Base-by-base conservation (phyloP, 2,113 vertebrate genomes). In the Corythaeola cristata region DNA sequence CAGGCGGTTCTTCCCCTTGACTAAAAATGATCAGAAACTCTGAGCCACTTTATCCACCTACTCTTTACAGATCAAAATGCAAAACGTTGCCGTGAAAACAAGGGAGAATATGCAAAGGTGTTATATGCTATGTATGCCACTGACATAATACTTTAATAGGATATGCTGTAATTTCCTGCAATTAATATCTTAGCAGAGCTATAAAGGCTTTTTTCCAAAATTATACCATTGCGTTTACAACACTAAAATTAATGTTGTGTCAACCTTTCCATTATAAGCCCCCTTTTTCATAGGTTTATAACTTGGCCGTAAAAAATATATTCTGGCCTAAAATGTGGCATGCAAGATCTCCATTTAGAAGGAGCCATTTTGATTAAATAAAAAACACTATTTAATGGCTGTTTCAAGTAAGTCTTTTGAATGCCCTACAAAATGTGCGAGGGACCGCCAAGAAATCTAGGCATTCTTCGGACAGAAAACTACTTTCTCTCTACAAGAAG, bases 141-240 rank as follows among this genome's bases (percentile, higher is more conserved):
- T 98, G 97, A 98, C 97, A 97, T 98, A 98, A 98, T 97, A 97
- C 95, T 98, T 97, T 96, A 97, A 90, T 95, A 97, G 97, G 97
- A 97, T 97, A 98, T 98, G 98, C 82, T 98, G 98, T 98, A 97
- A 98, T 98, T 98, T 98, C 98, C 98, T 98, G 98, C 96, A 98
- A 98, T 98, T 98, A 98, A 98, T 98, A 98, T 94, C 93, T 96
- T 95, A 97, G 96, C 95, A 97, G 91, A 97, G 93, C 92, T 97
- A 96, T 92, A 97, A 97, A 95, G 82, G 88, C 74, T 94, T 97
- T 97, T 97, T 96, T 35, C 95, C 95, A 89, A 97, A 98, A 98
- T 98, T 98, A 95, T 96, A 97, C 94, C 97, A 97, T 96, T 97
- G 97, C 97, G 66, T 83, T 98, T 97, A 80, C 94, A 97, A 97